These are phyloP conservation scores for Danio jaintianensis DNA, from an alignment of 2,797 vertebrate genomes.

Conservation along the genomic window DNA sequence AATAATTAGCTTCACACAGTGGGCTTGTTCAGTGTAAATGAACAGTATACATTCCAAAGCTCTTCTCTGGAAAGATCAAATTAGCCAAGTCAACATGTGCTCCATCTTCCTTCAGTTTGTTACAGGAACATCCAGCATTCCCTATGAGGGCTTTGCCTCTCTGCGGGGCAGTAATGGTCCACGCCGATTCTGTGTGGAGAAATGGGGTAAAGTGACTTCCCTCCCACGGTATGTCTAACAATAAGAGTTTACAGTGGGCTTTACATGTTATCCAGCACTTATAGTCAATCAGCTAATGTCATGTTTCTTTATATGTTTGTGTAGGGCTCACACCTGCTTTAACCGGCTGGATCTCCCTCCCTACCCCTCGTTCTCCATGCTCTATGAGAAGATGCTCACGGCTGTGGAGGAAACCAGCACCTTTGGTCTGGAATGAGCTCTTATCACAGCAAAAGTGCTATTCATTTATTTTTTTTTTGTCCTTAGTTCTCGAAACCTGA, in stretches of 20 bases:
- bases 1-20: neutral
- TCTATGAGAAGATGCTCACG: slow-evolving; percentile 96
- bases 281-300: neutral
- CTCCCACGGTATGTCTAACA: slow-evolving; percentile 86
- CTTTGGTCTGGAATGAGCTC: slow-evolving; percentile 90
- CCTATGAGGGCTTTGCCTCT: slow-evolving; percentile 96
- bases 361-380: slow-evolving; percentile 96
- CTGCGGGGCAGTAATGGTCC: slow-evolving; percentile 95
- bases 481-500: neutral
- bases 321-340: slow-evolving; percentile 97
- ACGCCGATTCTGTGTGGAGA: slow-evolving; percentile 95
- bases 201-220: slow-evolving; percentile 96
- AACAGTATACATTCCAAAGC: neutral
- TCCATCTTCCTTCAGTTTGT: slow-evolving; percentile 83
- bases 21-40: neutral
- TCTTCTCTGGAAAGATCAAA: neutral
- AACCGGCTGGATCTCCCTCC: slow-evolving; percentile 97
- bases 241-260: neutral
- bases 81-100: neutral
- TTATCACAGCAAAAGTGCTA: neutral
- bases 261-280: neutral
- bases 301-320: slow-evolving; percentile 40
- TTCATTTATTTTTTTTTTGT: neutral
- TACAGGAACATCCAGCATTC: slow-evolving; percentile 96
- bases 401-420: slow-evolving; percentile 98